A percentile compares a stretch with the other conserved stretches of the same genome.
Conservation (phyloP, 2,888 invertebrate genomes). For the Mayetiola destructor region DNA sequence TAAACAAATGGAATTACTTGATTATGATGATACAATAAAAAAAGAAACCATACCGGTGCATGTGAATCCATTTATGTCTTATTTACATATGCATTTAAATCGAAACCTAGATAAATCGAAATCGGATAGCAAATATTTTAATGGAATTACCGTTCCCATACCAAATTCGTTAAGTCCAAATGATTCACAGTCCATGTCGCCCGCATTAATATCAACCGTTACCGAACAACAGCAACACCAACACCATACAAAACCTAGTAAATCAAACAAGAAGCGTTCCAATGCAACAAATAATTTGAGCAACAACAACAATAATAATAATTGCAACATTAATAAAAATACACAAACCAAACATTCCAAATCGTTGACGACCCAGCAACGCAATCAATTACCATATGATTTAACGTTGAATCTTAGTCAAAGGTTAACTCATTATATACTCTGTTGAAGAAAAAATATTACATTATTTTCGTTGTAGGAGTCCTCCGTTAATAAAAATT, state of each 20-base stretch:
- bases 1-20: neutral
- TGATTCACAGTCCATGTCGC: neutral
- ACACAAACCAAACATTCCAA: too few species aligned
- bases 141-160: neutral
- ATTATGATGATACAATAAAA: slow-evolving; percentile 12
- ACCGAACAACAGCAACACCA: too few species aligned
- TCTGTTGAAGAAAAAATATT: too few species aligned
- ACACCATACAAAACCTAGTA: too few species aligned
- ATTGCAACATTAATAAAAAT: too few species aligned
- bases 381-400: neutral
- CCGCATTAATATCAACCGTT: neutral
- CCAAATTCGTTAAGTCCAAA: slow-evolving; percentile 3
- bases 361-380: neutral
- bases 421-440: slow-evolving; percentile 11
- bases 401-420: slow-evolving; percentile 6
- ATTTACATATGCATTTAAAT: slow-evolving; percentile 10
- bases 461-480: too few species aligned
- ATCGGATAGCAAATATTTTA: neutral
- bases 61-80: slow-evolving; percentile 5
- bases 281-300: neutral
- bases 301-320: slow-evolving; percentile 7
- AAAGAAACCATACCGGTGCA: slow-evolving; percentile 9
- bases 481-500: too few species aligned
- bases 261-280: slow-evolving; percentile 8
- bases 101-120: neutral